Percentiles rank a stretch among this genome's conserved stretches.
These are phyloP conservation scores for Malurus cyaneus DNA, from an alignment of 2,113 vertebrate genomes.

Conservation along the genomic window DNA sequence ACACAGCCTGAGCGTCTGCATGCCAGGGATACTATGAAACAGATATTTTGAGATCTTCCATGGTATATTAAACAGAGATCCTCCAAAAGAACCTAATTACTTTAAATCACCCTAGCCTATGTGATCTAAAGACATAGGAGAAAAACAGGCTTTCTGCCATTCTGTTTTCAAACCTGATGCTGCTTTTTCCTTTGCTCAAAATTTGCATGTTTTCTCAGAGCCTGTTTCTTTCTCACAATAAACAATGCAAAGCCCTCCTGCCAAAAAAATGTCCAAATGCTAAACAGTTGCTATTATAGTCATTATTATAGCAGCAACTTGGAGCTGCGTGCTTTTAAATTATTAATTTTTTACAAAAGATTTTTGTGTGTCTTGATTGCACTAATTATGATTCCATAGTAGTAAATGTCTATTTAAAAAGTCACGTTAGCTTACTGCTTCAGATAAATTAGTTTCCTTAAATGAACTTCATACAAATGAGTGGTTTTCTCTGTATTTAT, in stretches of 20 bases:
- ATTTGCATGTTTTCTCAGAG: constrained; percentile 80
- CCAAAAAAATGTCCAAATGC: constrained; percentile 79
- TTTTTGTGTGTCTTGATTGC: constrained; percentile 70
- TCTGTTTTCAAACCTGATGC: constrained; percentile 62
- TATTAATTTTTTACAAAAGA: constrained; percentile 71
- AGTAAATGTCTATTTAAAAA: constrained; percentile 62
- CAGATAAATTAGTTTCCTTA: constrained; percentile 54
- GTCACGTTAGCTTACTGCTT: constrained; percentile 29
- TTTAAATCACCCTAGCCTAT: not conserved
- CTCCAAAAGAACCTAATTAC: not conserved
- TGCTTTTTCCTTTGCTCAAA: constrained; percentile 71
- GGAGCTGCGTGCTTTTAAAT: constrained; percentile 70
- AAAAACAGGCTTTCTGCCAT: not conserved
- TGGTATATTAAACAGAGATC: not conserved
- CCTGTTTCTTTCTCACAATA: constrained; percentile 80
- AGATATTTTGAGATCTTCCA: not conserved
- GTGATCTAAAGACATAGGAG: not conserved
- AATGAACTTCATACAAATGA: constrained; percentile 39
- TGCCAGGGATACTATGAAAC: not conserved
- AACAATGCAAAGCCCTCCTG: constrained; percentile 75
- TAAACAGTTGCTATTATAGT: constrained; percentile 78
- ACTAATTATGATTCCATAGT: constrained; percentile 66
- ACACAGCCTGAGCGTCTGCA: not conserved
- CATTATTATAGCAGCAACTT: constrained; percentile 73
- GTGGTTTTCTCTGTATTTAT: constrained; percentile 44